Evolutionary conservation across 2,113 vertebrate genomes (phyloP), one percentile per base, ranked within the genome.

Genomic region (Nothoprocta pentlandii): DNA sequence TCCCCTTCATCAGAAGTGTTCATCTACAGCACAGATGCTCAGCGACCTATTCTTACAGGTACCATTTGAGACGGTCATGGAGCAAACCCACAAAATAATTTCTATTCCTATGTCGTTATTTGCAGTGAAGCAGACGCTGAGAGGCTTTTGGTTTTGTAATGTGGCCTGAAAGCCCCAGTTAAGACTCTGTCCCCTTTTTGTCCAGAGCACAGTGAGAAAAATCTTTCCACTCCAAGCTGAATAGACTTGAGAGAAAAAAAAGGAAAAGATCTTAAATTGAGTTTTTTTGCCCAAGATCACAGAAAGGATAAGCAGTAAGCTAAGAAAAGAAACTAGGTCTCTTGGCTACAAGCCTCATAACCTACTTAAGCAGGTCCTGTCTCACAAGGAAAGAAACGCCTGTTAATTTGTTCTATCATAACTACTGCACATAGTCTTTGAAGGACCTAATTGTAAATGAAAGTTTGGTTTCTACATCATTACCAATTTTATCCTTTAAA

Each of bases 371-470:
- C 44, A 88, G 76, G 62, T 28, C 42, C 44, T 9, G 42, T 67
- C 56, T 95, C 11, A 6, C 54, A 89, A 71, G 92, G 81, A 93
- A 59, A 70, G 62, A 44, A 84, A 61, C 36, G 73, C 69, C 53
- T 81, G 42, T 84, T 92, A 92, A 89, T 91, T 93, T 80, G 63
- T 94, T 76, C 66, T 91, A 25, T 94, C 78, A 47, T 67, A 81
- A 36, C 44, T 51, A 51, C 34, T 81, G 53, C 9, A 39, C 20
- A 61, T 23, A 56, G 22, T 39, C 34, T 78, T 70, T 78, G 62
- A 93, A 81, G 78, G 77, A 58, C 39, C 70, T 81, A 89, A 94
- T 73, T 94, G 83, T n/a, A 90, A 93, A 86, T 47, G 10, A 90
- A 80, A 86, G 62, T 36, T 53, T 88, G 30, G 25, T 80, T 94